Percentiles rank a stretch among this genome's conserved stretches.
Conservation (phyloP, 64 coral and sea anemone genomes). For the Actinia tenebrosa region DNA sequence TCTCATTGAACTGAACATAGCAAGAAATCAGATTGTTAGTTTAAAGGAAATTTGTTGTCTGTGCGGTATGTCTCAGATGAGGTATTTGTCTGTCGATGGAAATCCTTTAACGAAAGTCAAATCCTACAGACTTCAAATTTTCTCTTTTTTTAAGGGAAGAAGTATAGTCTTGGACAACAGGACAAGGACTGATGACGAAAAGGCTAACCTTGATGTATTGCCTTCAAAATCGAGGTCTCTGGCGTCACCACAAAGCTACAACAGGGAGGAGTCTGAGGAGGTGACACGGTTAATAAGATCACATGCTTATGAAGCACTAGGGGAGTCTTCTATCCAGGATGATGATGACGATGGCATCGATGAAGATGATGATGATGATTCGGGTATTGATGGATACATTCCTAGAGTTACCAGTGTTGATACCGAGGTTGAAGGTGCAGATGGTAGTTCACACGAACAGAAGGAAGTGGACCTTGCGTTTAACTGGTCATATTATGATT, state of each 20-base stretch:
- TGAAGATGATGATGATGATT: slow-evolving; percentile 47
- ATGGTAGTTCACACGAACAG: not conserved
- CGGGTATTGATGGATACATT: slow-evolving; percentile 45
- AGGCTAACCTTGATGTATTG: slow-evolving; percentile 27
- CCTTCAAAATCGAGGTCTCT: slow-evolving; percentile 46
- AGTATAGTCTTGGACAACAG: slow-evolving; percentile 70
- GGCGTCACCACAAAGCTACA: slow-evolving; percentile 21
- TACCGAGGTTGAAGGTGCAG: slow-evolving; percentile 10
- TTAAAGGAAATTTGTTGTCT: slow-evolving; percentile 55
- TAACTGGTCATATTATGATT: slow-evolving; percentile 43
- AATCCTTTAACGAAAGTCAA: slow-evolving; percentile 67
- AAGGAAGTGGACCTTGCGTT: slow-evolving; percentile 11
- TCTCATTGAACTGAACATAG: slow-evolving; percentile 79
- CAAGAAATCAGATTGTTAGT: slow-evolving; percentile 37
- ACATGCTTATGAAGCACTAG: not conserved
- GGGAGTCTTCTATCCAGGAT: not conserved
- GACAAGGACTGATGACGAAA: slow-evolving; percentile 50
- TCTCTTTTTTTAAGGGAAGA: slow-evolving; percentile 69
- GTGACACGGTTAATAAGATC: not conserved
- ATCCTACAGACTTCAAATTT: slow-evolving; percentile 40
- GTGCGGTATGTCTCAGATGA: slow-evolving; percentile 61
- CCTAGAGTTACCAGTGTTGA: not conserved
- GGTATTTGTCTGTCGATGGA: slow-evolving; percentile 49
- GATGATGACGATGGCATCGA: not conserved
- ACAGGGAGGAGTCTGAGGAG: not conserved